These are phyloP conservation scores for Onychorhynchus coronatus DNA, from an alignment of 2,113 vertebrate species.

Conservation along the genomic window DNA sequence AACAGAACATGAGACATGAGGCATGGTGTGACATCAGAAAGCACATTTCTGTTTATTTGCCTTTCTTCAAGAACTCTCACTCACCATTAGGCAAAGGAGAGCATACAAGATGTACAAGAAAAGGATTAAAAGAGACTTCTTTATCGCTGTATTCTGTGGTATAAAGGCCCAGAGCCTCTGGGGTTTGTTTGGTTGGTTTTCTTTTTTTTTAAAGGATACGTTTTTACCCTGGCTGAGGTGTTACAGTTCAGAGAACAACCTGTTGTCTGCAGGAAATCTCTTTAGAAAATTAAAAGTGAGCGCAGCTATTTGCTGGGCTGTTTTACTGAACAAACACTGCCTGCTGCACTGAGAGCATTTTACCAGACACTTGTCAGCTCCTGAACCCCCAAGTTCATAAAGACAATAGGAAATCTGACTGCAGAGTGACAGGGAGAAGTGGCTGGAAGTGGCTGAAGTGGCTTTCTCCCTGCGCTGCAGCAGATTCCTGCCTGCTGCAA, in stretches of 20 bases:
- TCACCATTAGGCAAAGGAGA: background rate
- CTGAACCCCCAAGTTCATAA: background rate
- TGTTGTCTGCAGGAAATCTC: background rate
- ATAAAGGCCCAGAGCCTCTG: background rate
- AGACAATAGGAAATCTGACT: background rate
- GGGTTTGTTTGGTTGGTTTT: background rate
- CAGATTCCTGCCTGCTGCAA: background rate
- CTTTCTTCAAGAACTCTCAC: slow-evolving; percentile 15
- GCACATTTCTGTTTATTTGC: slow-evolving; percentile 37
- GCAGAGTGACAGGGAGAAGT: background rate
- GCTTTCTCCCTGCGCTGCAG: background rate
- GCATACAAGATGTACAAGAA: slow-evolving; percentile 27
- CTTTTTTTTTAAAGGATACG: background rate
- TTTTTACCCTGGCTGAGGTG: background rate
- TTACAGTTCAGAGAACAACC: background rate
- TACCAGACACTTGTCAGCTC: background rate
- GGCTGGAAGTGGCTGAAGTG: too few relatives aligned
- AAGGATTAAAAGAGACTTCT: slow-evolving; percentile 11
- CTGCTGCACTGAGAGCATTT: background rate
- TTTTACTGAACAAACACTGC: background rate
- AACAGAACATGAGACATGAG: background rate
- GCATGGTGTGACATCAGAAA: background rate
- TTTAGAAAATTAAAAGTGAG: background rate
- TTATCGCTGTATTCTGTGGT: background rate
- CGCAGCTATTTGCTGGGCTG: background rate